Percentiles rank a stretch among this genome's conserved stretches.
phyloP scores from a whole-genome alignment of 2,888 invertebrate species.

The Rhaphigaster nebulosa region DNA sequence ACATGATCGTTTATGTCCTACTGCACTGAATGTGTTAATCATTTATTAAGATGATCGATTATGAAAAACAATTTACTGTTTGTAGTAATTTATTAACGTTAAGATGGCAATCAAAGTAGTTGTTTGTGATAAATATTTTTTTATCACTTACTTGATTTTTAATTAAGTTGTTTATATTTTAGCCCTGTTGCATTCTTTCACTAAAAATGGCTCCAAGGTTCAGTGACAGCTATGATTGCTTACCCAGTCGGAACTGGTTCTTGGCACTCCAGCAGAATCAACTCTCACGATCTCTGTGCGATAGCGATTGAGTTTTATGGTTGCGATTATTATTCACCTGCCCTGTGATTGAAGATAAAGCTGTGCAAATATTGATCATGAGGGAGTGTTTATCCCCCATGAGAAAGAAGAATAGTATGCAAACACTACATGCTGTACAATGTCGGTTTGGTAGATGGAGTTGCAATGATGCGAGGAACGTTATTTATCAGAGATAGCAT shows the following conservation, averaged over 20 bases:
- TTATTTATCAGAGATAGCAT: background rate
- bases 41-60: background rate
- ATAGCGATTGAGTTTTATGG: background rate
- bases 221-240: background rate
- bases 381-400: background rate
- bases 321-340: background rate
- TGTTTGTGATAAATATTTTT: background rate
- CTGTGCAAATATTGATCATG: background rate
- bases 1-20: too few species aligned
- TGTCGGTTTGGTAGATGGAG: background rate
- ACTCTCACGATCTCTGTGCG: too few species aligned
- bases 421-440: background rate
- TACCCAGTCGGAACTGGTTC: background rate
- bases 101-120: background rate
- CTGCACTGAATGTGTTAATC: too few species aligned
- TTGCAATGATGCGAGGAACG: background rate
- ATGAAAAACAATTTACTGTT: background rate
- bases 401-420: background rate
- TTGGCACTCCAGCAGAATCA: too few species aligned
- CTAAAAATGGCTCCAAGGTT: background rate
- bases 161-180: constrained; percentile 18
- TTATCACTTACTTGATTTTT: background rate
- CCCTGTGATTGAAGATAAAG: background rate
- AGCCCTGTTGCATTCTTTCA: background rate
- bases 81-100: background rate